Evolutionary conservation across 2,888 invertebrate genomes (phyloP).

Genomic region (Cinara cedri): DNA sequence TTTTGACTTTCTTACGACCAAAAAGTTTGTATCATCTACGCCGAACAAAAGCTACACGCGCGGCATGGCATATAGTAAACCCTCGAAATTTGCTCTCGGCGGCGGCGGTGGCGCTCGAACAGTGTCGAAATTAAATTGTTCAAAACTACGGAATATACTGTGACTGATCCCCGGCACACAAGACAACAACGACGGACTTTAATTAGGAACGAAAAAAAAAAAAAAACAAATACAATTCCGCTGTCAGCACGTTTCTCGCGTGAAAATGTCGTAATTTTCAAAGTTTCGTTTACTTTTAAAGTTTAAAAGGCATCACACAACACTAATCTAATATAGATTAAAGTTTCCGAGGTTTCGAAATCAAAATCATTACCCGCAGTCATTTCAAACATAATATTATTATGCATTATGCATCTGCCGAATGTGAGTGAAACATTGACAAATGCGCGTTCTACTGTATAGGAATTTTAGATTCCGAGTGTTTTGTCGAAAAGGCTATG

Average conservation of each 20-base stretch:
- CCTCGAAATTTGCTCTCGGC: constrained; percentile 10
- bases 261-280: constrained; percentile 16
- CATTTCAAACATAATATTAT: background rate
- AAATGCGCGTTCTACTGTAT: too few relatives aligned
- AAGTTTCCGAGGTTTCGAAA: background rate
- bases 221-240: constrained; percentile 38
- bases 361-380: background rate
- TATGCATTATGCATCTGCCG: too few relatives aligned
- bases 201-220: too few relatives aligned
- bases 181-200: constrained; percentile 36
- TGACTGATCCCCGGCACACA: constrained; percentile 37
- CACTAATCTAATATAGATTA: constrained; percentile 7
- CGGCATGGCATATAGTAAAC: background rate
- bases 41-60: constrained; percentile 8
- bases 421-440: too few relatives aligned
- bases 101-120: background rate
- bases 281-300: constrained; percentile 29
- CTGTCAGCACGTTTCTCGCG: constrained; percentile 21
- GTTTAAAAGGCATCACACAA: background rate
- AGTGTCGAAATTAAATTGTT: constrained; percentile 47
- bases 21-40: constrained; percentile 33
- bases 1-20: constrained; percentile 32
- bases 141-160: constrained; percentile 37
- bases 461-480: too few relatives aligned
- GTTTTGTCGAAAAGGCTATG: too few relatives aligned